Percentiles rank a stretch among this genome's conserved stretches.
phyloP scores from a whole-genome alignment of 23 tunicate species.

The Trididemnum clinides region DNA sequence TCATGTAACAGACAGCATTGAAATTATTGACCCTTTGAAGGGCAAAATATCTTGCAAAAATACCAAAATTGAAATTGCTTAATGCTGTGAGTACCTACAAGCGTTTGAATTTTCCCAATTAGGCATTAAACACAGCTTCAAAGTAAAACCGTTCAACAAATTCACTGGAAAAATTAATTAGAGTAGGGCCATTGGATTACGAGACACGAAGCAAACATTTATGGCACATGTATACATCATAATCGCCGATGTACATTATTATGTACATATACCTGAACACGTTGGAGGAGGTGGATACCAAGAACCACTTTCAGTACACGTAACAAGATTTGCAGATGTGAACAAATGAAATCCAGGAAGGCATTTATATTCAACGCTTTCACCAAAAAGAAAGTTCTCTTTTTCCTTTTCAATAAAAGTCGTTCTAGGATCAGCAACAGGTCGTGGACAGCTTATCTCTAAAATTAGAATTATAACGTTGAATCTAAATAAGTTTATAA shows the following conservation, averaged over 20 bases:
- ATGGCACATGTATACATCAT: too few relatives aligned
- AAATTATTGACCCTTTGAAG: too few relatives aligned
- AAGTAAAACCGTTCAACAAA: too few relatives aligned
- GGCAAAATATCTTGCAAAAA: too few relatives aligned
- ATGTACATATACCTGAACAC: slow-evolving; percentile 38
- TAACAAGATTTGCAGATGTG: background rate
- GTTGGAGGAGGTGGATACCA: slow-evolving; percentile 44
- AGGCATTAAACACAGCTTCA: too few relatives aligned
- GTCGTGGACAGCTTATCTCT: background rate
- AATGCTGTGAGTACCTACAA: too few relatives aligned
- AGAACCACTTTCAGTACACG: slow-evolving; percentile 23
- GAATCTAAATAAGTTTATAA: background rate
- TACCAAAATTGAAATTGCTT: too few relatives aligned
- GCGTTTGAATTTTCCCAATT: too few relatives aligned
- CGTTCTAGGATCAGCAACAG: background rate
- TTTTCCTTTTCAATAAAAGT: background rate
- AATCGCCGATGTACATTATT: background rate
- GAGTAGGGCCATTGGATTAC: too few relatives aligned
- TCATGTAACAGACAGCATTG: too few relatives aligned
- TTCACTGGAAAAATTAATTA: too few relatives aligned
- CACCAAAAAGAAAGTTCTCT: background rate
- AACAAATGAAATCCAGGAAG: background rate
- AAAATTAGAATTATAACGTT: background rate
- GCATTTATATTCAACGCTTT: background rate
- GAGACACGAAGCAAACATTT: too few relatives aligned